A percentile compares a stretch with the other conserved stretches of the same genome.
Evolutionary conservation across 1,140 invertebrate species (phyloP).

Genomic region (Spodoptera litura): DNA sequence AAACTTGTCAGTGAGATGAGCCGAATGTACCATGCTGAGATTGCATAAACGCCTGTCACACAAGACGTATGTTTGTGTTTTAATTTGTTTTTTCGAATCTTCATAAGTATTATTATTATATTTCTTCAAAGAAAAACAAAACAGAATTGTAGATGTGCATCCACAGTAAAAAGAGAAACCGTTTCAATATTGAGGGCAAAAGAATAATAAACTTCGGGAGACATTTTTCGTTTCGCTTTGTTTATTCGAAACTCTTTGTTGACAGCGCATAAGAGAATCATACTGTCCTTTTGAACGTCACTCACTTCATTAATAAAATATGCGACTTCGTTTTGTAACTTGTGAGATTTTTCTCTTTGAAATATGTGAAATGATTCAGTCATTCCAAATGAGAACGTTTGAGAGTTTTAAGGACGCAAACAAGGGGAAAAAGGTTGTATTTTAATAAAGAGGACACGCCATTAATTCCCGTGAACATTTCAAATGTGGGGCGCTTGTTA

Average conservation of each 20-base stretch:
- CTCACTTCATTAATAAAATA: slow-evolving; percentile 46
- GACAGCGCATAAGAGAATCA: slow-evolving; percentile 13
- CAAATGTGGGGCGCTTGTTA: slow-evolving; percentile 4
- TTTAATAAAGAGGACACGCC: slow-evolving; percentile 9
- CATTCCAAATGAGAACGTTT: slow-evolving; percentile 2
- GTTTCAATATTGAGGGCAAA: slow-evolving; percentile 19
- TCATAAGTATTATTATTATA: no score
- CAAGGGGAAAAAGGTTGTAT: slow-evolving; percentile 22
- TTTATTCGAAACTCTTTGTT: slow-evolving; percentile 23
- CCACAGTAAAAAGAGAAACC: background rate
- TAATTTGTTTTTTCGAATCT: no score
- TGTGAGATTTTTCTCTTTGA: slow-evolving; percentile 23
- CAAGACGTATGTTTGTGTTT: no score
- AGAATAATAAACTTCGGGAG: slow-evolving; percentile 3
- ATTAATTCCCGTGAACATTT: slow-evolving; percentile 6
- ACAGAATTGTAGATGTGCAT: background rate
- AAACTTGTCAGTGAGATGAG: no score
- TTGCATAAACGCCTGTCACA: no score
- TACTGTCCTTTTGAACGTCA: slow-evolving; percentile 22
- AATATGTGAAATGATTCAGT: slow-evolving; percentile 25
- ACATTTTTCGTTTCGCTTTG: slow-evolving; percentile 17
- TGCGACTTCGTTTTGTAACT: slow-evolving; percentile 20
- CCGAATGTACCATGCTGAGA: no score
- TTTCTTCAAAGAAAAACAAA: background rate
- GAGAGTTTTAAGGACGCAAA: slow-evolving; percentile 14